These are phyloP conservation scores for Tholera decimalis DNA, from an alignment of 2,888 invertebrate genomes.

Conservation along the genomic window DNA sequence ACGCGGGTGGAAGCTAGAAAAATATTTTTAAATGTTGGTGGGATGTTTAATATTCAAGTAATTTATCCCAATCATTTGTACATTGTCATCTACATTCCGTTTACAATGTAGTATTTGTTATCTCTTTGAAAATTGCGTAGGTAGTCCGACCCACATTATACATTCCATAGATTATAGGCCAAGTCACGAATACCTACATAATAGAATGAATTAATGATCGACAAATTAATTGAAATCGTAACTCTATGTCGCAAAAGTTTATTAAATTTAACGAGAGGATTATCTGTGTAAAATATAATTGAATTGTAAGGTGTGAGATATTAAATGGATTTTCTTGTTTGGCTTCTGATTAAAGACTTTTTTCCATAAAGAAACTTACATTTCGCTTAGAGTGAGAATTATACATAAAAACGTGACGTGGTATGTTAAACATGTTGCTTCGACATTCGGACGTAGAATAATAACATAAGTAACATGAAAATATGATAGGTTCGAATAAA, in stretches of 20 bases:
- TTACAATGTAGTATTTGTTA: background rate
- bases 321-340: too few relatives aligned
- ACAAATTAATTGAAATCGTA: slow-evolving; percentile 24
- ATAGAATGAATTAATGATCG: background rate
- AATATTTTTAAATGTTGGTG: background rate
- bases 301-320: too few relatives aligned
- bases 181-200: slow-evolving; percentile 20
- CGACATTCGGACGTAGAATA: too few relatives aligned
- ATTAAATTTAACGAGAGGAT: background rate
- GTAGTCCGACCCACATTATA: slow-evolving; percentile 2
- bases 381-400: too few relatives aligned
- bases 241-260: slow-evolving; percentile 9
- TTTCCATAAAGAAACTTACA: too few relatives aligned
- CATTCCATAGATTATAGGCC: slow-evolving; percentile 26
- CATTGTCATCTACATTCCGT: background rate
- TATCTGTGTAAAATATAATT: too few relatives aligned
- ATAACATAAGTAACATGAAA: too few relatives aligned
- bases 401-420: too few relatives aligned
- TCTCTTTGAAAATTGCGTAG: slow-evolving; percentile 12
- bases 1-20: too few relatives aligned
- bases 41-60: background rate
- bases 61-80: background rate
- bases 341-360: too few relatives aligned
- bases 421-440: too few relatives aligned
- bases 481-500: too few relatives aligned